Percentiles rank a stretch among this genome's conserved stretches.
Evolutionary conservation across 2,797 vertebrate genomes (phyloP).

Genomic region (Sebastes matsubarae): DNA sequence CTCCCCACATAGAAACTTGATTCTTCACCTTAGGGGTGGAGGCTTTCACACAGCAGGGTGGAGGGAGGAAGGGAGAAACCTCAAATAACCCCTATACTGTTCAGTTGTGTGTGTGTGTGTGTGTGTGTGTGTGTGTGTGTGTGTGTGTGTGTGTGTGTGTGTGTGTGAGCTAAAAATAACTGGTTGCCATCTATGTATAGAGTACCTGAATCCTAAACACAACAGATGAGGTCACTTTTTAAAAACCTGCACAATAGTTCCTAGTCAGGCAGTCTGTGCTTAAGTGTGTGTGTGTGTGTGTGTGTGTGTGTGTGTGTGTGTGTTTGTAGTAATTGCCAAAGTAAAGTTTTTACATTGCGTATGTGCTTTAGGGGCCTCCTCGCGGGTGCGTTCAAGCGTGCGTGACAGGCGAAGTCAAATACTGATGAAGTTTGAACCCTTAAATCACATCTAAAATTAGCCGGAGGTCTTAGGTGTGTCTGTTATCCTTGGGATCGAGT

Average conservation of each 20-base stretch:
- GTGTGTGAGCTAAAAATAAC: conserved; percentile 24
- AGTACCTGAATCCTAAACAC: conserved; percentile 2
- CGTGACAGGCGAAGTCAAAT: neutral
- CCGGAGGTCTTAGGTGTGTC: conserved; percentile 55
- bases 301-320: neutral
- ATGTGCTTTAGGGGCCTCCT: neutral
- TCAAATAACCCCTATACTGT: conserved; percentile 12
- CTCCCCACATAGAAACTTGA: conserved; percentile 37
- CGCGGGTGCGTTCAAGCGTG: neutral
- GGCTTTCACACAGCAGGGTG: conserved; percentile 7
- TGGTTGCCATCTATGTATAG: conserved; percentile 12
- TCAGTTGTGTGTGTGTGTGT: neutral
- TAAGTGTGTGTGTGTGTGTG: neutral
- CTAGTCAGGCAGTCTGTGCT: neutral
- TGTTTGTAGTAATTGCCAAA: neutral
- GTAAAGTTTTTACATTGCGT: neutral
- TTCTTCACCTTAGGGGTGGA: conserved; percentile 34
- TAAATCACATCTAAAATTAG: conserved; percentile 60
- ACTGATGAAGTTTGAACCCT: conserved; percentile 25
- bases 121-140: neutral
- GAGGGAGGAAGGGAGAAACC: neutral
- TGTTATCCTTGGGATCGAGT: conserved; percentile 57
- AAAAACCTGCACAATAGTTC: neutral
- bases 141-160: neutral
- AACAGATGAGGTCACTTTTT: conserved; percentile 21